phyloP scores from a whole-genome alignment of 2,797 vertebrate genomes.

The Gallinago nigripennis region DNA sequence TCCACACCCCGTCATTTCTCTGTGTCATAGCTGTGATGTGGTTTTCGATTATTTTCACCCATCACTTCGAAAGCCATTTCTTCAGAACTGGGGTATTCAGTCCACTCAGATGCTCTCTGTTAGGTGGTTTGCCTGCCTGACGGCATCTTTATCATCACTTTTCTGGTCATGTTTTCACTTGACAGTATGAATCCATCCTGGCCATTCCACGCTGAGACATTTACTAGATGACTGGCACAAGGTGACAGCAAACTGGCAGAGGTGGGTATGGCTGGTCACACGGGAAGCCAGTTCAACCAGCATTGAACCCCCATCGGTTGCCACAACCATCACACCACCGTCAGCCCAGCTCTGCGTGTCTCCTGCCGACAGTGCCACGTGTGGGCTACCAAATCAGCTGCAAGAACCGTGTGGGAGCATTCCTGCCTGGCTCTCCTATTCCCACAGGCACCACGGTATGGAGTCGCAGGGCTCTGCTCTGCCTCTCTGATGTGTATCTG shows the following conservation, averaged over 20 bases:
- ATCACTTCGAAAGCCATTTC: neutral
- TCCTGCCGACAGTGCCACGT: accelerated
- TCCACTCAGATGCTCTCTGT: neutral
- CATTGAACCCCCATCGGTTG: neutral
- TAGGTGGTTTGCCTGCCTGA: neutral
- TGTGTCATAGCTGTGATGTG: accelerated
- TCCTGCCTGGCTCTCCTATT: neutral
- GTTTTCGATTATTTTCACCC: neutral
- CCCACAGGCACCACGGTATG: accelerated
- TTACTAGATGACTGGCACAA: neutral
- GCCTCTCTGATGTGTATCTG: accelerated
- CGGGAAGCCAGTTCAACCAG: accelerated
- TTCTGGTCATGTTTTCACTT: neutral
- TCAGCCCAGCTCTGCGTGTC: neutral
- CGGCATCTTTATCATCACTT: neutral
- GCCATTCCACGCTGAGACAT: neutral
- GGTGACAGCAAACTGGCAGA: neutral
- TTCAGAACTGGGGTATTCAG: neutral
- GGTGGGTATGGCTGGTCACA: accelerated
- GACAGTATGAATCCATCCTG: neutral
- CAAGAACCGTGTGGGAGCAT: neutral
- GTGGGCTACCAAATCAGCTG: accelerated
- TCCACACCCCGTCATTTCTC: accelerated
- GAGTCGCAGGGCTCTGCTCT: neutral
- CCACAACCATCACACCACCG: accelerated